A percentile compares a stretch with the other conserved stretches of the same genome.
phyloP scores from a whole-genome alignment of 1,140 invertebrate genomes.

The Hirudo medicinalis region DNA sequence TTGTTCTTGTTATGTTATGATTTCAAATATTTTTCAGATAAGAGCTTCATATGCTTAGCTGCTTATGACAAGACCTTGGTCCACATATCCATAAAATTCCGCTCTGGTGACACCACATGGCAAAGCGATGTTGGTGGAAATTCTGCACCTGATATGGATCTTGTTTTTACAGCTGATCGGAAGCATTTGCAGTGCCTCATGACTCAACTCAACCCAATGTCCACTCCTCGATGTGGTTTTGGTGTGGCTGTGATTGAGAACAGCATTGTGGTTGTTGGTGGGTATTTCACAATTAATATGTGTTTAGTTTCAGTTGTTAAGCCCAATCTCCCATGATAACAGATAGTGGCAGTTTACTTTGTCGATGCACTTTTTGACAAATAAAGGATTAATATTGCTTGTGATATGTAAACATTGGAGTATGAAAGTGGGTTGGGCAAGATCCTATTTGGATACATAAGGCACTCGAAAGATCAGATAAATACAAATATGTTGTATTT shows the following conservation, averaged over 20 bases:
- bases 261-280: conserved; percentile 59
- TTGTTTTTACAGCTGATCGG: conserved; percentile 23
- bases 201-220: conserved; percentile 53
- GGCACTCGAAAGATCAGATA: no score
- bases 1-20: conserved; percentile 49
- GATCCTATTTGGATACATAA: no score
- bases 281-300: conserved; percentile 28
- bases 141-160: conserved; percentile 21
- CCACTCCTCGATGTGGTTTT: conserved; percentile 55
- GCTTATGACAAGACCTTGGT: conserved; percentile 51
- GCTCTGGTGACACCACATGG: conserved; percentile 38
- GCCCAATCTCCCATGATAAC: no score
- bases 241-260: conserved; percentile 57
- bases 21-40: conserved; percentile 46
- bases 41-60: conserved; percentile 54
- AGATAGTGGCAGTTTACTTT: no score
- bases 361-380: no score
- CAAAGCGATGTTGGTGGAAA: conserved; percentile 18
- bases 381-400: no score
- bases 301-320: no score
- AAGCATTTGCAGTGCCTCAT: conserved; percentile 39
- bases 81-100: conserved; percentile 48
- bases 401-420: no score
- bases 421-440: no score
- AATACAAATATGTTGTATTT: no score